Percentiles rank a stretch among this genome's conserved stretches.
These are phyloP conservation scores for Boulengeromyrus knoepffleri DNA, from an alignment of 2,113 vertebrate species.

Conservation along the genomic window DNA sequence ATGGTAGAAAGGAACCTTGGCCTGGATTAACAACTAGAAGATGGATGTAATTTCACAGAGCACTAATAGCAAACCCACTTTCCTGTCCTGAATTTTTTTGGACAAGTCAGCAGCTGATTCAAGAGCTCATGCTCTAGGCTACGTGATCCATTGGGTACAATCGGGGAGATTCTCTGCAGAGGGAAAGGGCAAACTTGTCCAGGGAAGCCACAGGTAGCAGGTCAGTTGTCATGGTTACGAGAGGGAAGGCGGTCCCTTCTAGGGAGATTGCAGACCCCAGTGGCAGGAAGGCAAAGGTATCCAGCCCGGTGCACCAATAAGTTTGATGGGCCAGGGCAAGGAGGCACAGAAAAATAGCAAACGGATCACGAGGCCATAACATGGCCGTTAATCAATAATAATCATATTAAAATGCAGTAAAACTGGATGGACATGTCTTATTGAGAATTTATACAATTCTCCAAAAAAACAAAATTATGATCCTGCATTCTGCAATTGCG, in stretches of 20 bases:
- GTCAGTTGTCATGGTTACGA: constrained; percentile 69
- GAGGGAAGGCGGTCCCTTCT: constrained; percentile 71
- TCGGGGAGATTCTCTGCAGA: constrained; percentile 48
- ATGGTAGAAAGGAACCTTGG: neutral
- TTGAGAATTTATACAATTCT: neutral
- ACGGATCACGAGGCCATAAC: neutral
- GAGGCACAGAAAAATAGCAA: neutral
- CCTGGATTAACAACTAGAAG: neutral
- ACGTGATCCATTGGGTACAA: constrained; percentile 56
- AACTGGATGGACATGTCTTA: neutral
- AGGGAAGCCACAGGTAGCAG: constrained; percentile 39
- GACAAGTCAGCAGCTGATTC: constrained; percentile 49
- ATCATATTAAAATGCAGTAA: neutral
- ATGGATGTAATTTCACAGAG: neutral
- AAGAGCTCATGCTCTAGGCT: constrained; percentile 52
- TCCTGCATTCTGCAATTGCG: neutral
- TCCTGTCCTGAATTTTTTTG: constrained; percentile 23
- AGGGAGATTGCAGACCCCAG: constrained; percentile 67
- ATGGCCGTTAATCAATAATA: neutral
- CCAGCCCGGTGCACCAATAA: constrained; percentile 78
- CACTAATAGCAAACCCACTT: neutral
- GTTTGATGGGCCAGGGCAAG: constrained; percentile 57
- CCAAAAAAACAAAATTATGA: neutral
- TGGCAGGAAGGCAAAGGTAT: constrained; percentile 77
- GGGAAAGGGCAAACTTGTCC: constrained; percentile 47